These are phyloP conservation scores for Drosophila pseudotakahashii DNA, from an alignment of 2,888 invertebrate species.

Conservation along the genomic window DNA sequence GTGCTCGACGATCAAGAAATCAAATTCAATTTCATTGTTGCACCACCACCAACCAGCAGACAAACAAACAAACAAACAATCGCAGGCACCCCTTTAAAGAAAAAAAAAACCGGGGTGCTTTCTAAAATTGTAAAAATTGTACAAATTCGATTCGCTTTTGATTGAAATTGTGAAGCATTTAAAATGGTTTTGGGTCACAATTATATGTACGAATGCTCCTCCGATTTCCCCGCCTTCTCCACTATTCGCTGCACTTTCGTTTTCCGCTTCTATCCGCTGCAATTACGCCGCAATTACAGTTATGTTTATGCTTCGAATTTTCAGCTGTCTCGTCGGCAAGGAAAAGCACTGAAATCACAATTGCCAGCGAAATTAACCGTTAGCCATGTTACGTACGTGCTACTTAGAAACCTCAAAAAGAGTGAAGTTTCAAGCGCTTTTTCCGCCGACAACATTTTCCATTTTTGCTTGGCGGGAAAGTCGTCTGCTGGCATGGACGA, in stretches of 20 bases:
- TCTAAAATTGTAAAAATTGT: slow-evolving; percentile 58
- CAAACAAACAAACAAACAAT: not conserved
- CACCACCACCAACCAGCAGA: too few relatives aligned
- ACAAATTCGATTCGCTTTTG: slow-evolving; percentile 71
- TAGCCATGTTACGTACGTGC: slow-evolving; percentile 72
- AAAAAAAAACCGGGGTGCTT: slow-evolving; percentile 49
- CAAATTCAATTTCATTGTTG: slow-evolving; percentile 71
- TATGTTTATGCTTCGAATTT: slow-evolving; percentile 57
- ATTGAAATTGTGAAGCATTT: slow-evolving; percentile 69
- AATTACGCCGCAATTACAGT: slow-evolving; percentile 74
- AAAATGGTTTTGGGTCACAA: slow-evolving; percentile 45
- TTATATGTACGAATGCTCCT: slow-evolving; percentile 32
- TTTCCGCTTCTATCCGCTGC: slow-evolving; percentile 64
- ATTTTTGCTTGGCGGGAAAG: slow-evolving; percentile 27
- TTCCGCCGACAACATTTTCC: slow-evolving; percentile 15
- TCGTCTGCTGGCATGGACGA: slow-evolving; percentile 10
- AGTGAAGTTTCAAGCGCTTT: slow-evolving; percentile 7
- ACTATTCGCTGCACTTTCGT: slow-evolving; percentile 74
- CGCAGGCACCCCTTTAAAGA: slow-evolving; percentile 11
- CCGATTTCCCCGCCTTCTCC: not conserved
- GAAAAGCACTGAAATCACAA: slow-evolving; percentile 29
- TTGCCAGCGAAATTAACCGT: slow-evolving; percentile 60
- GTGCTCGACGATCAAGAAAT: slow-evolving; percentile 51
- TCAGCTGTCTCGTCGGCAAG: slow-evolving; percentile 15
- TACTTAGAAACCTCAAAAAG: slow-evolving; percentile 46